Base-by-base conservation (phyloP, 2,113 vertebrate species). In the Notothenia rossii region DNA sequence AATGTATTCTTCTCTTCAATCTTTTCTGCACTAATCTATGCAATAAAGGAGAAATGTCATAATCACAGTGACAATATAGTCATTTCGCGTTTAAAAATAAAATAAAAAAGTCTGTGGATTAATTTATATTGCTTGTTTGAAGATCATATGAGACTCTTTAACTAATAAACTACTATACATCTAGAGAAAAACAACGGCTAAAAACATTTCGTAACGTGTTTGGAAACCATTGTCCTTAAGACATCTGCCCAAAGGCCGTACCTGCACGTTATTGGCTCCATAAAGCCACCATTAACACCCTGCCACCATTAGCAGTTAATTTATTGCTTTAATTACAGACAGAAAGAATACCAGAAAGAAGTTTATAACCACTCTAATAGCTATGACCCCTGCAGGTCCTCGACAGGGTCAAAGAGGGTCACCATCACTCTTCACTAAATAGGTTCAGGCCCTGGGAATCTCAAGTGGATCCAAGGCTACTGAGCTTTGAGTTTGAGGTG, bases 251-350 rank as follows among this genome's bases (percentile, higher is more conserved):
- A 74, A 59, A 78, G 80, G 68, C 82, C 81, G 73, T 84, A 89
- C 86, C 86, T 91, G 86, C 40, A 77, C 86, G 76, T 88, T 88
- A 83, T 77, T 81, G 78, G 74, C 49, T 79, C 71, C 79, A 79
- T 83, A 89, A 91, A 89, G 86, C 45, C 65, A 75, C 81, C 71
- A 90, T 92, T 91, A 93, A 89, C 90, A 92, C 91, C 86, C 84
- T 63, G 83, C 84, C 67, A 83, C 79, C 87, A 86, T 84, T 79
- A 91, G 69, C 63, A 58, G 71, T 78, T 88, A 85, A 94, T 92
- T 92, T 92, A 94, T 74, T 85, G 85, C 90, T 92, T 93, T 90
- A 93, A 94, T 95, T 93, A 93, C 87, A 86, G 90, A 73, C 88
- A 85, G 82, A 86, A 87, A 73, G 79, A 90, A 90, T 88, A 87